Evolutionary conservation across 2,797 vertebrate genomes (phyloP).

Genomic region (Scolopax bukidnonensis): DNA sequence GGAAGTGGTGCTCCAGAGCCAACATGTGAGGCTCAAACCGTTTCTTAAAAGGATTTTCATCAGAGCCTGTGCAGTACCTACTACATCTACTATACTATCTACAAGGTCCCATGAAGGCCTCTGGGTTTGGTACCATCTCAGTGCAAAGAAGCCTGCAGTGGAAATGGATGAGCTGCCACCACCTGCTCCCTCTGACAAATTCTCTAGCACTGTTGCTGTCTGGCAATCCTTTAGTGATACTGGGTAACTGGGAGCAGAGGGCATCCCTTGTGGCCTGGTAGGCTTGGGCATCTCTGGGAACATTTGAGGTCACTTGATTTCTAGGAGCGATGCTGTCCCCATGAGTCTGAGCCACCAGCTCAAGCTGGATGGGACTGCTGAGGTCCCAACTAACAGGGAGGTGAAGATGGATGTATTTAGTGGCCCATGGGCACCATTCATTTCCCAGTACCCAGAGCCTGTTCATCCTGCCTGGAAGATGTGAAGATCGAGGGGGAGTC

Average conservation of each 20-base stretch:
- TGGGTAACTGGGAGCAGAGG: not conserved
- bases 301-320: not conserved
- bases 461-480: not conserved
- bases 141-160: not conserved
- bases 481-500: not conserved
- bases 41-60: not conserved
- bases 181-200: not conserved
- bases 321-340: not conserved
- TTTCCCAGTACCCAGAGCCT: not conserved
- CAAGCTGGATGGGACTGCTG: not conserved
- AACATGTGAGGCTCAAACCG: not conserved
- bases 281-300: not conserved
- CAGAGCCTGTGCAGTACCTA: not conserved
- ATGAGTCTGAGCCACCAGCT: not conserved
- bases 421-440: not conserved
- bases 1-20: not conserved
- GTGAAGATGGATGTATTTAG: not conserved
- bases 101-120: not conserved
- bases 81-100: too few relatives aligned
- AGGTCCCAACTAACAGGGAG: not conserved
- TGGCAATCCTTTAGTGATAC: not conserved
- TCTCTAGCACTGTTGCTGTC: accelerated
- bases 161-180: not conserved
- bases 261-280: not conserved
- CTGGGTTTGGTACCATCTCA: not conserved